phyloP scores from a whole-genome alignment of 2,888 invertebrate species.

The Tortricodes alternella region DNA sequence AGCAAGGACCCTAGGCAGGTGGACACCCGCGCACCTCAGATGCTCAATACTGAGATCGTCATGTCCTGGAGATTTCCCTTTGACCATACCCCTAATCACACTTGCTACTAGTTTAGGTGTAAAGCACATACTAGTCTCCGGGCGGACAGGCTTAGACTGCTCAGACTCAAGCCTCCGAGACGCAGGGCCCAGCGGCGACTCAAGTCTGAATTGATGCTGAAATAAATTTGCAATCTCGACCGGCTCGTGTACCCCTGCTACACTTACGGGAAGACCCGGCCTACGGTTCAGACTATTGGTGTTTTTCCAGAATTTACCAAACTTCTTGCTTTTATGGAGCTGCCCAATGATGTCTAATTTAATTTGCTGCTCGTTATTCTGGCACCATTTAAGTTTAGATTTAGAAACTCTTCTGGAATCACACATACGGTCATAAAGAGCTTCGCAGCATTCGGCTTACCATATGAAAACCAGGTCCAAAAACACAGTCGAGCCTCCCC shows the following conservation, averaged over 20 bases:
- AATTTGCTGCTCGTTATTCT: not conserved
- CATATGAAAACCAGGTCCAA: not conserved
- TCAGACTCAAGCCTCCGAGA: not conserved
- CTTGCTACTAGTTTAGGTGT: too few species aligned
- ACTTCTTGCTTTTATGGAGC: not conserved
- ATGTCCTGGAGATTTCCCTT: too few species aligned
- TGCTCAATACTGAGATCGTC: too few species aligned
- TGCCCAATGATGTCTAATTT: too few species aligned
- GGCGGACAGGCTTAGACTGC: not conserved
- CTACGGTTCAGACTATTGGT: not conserved
- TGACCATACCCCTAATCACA: too few species aligned
- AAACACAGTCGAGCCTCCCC: not conserved
- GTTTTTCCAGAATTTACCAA: too few species aligned
- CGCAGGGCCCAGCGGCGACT: too few species aligned
- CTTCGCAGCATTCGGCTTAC: not conserved
- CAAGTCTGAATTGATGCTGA: not conserved
- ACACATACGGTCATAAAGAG: not conserved
- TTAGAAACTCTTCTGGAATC: not conserved
- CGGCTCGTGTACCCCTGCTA: not conserved
- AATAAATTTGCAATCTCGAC: not conserved
- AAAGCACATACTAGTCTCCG: too few species aligned
- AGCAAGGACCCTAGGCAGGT: too few species aligned
- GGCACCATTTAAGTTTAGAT: constrained; percentile 1
- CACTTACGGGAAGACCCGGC: not conserved
- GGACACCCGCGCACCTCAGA: too few species aligned